Base-by-base conservation (phyloP, 2,113 vertebrate genomes). In the Notarius lentiginosus region DNA sequence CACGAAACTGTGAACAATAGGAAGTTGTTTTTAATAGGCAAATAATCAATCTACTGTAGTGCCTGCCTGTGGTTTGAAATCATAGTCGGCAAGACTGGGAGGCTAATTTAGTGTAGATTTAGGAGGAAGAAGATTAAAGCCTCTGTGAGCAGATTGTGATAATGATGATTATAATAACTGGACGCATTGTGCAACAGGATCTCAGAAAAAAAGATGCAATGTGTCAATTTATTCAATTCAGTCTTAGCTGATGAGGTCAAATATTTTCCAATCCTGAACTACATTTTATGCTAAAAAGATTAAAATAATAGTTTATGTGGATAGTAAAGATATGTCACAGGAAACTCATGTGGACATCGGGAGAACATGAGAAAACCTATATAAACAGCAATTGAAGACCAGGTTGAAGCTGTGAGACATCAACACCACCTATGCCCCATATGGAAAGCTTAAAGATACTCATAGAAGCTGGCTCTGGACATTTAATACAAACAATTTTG, bases 141-240 rank as follows among this genome's bases (percentile, higher is more conserved):
- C 87, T 88, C 82, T 83, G 88, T 80, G 68, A 58, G 88, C 68
- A 89, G 84, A 87, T 90, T 88, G 72, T 73, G 81, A 88, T 86
- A 83, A 90, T 91, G 85, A 85, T 90, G 86, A 88, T 90, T 83
- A 88, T 90, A 90, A 91, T 91, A 83, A 89, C 76, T 61, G 75
- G 73, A 86, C 88, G 75, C 65, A 84, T 89, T 84, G 82, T 88
- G 53, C 83, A 80, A 68, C 56, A 70, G 82, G 87, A 84, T 75
- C 5, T 34, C n/a, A 51, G 65, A 63, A 79, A 89, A 41, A 41
- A 82, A n/a, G 2, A 27, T 56, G 7, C 58, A 53, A 27, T 66
- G n/a, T 77, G 41, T 60, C 79, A 51, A 88, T 53, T 89, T 86
- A 73, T 27, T 30, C 41, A 70, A 55, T 22, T 34, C 77, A 14